A percentile compares a stretch with the other conserved stretches of the same genome.
phyloP scores from a whole-genome alignment of 2,888 invertebrate genomes.

The Standfussiana lucernea region DNA sequence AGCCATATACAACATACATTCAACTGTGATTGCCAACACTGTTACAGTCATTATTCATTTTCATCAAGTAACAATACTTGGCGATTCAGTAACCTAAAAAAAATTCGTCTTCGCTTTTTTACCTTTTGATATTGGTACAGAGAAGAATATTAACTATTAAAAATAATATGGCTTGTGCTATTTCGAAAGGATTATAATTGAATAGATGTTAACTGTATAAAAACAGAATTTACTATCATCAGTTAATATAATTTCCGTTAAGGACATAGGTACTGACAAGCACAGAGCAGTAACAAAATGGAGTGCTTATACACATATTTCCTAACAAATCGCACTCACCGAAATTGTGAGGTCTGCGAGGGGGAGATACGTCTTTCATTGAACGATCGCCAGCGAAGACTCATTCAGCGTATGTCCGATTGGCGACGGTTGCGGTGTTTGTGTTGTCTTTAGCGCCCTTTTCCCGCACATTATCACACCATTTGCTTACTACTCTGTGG shows the following conservation, averaged over 20 bases:
- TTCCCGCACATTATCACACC: slow-evolving; percentile 61
- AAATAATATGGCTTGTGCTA: slow-evolving; percentile 4
- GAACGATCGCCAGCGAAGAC: slow-evolving; percentile 46
- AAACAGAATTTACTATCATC: not conserved
- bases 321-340: slow-evolving; percentile 57
- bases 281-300: slow-evolving; percentile 61
- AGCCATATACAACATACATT: slow-evolving; percentile 18
- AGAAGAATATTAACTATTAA: not conserved
- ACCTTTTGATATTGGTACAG: not conserved
- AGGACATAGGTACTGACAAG: not conserved
- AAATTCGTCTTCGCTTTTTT: slow-evolving; percentile 1
- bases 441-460: slow-evolving; percentile 50
- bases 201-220: slow-evolving; percentile 21
- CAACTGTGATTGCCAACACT: slow-evolving; percentile 19
- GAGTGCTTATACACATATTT: slow-evolving; percentile 47
- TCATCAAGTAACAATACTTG: not conserved
- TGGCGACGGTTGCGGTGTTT: slow-evolving; percentile 41
- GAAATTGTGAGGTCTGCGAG: slow-evolving; percentile 58
- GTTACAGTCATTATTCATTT: slow-evolving; percentile 20
- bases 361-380: slow-evolving; percentile 52
- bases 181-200: slow-evolving; percentile 10
- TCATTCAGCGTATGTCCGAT: slow-evolving; percentile 47
- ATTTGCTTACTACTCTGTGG: slow-evolving; percentile 65
- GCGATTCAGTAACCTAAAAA: not conserved
- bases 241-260: slow-evolving; percentile 2